Percentiles rank a stretch among this genome's conserved stretches.
Conservation (phyloP, 2,113 vertebrate genomes). For the Phaethornis superciliosus region DNA sequence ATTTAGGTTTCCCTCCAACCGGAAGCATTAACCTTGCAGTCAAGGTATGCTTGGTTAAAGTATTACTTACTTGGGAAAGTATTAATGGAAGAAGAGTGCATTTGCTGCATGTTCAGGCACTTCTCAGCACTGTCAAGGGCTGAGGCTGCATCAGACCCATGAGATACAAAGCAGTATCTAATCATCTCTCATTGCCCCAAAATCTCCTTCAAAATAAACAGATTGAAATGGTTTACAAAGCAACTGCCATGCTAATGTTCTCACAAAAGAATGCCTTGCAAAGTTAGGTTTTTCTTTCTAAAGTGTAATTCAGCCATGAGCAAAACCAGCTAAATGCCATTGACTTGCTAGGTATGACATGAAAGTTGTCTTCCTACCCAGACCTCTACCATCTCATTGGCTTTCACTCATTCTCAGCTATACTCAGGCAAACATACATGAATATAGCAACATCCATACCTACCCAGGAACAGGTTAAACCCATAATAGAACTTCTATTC, state of each 20-base stretch:
- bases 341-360: not conserved
- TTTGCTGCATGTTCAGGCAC: not conserved
- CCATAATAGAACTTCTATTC: rapidly evolving
- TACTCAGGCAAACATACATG: rapidly evolving
- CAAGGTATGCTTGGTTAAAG: not conserved
- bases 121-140: not conserved
- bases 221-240: not conserved
- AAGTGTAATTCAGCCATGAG: not conserved
- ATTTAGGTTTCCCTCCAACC: not conserved
- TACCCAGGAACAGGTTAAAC: not conserved
- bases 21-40: not conserved
- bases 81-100: not conserved
- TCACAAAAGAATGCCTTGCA: rapidly evolving
- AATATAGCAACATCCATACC: rapidly evolving
- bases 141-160: rapidly evolving
- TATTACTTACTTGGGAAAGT: not conserved
- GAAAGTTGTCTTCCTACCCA: not conserved
- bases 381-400: not conserved
- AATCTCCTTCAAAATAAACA: not conserved
- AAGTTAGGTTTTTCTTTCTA: not conserved
- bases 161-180: not conserved
- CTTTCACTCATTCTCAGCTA: not conserved
- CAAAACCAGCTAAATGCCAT: not conserved
- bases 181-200: not conserved
- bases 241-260: not conserved